phyloP scores from a whole-genome alignment of 1,140 invertebrate species.

The Cylas formicarius region DNA sequence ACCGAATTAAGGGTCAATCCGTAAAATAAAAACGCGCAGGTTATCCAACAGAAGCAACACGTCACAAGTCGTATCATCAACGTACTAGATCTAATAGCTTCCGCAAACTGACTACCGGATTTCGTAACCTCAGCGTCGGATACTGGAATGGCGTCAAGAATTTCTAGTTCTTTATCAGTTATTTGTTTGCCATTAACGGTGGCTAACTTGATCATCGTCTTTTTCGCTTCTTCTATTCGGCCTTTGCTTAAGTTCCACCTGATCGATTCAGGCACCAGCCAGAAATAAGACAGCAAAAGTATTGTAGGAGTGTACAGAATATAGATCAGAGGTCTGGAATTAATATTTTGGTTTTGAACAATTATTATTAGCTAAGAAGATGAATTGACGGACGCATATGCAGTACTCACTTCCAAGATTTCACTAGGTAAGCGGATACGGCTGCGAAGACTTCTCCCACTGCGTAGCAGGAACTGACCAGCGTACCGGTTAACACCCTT shows the following conservation, averaged over 20 bases:
- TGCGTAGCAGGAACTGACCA: constrained; percentile 64
- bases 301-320: constrained; percentile 30
- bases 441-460: constrained; percentile 67
- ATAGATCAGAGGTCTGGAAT: constrained; percentile 46
- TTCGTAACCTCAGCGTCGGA: constrained; percentile 8
- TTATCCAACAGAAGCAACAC: constrained; percentile 62
- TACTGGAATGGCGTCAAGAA: constrained; percentile 19
- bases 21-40: constrained; percentile 69
- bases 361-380: constrained; percentile 6
- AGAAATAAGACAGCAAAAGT: constrained; percentile 33
- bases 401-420: constrained; percentile 52
- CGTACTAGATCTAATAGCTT: constrained; percentile 50
- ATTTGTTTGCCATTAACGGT: constrained; percentile 56
- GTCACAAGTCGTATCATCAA: constrained; percentile 54
- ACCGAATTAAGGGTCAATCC: constrained; percentile 74
- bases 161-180: constrained; percentile 47
- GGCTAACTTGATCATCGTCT: constrained; percentile 39
- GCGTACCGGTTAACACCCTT: constrained; percentile 63
- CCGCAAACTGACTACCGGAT: constrained; percentile 33
- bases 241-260: constrained; percentile 47
- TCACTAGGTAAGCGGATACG: constrained; percentile 62
- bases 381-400: neutral
- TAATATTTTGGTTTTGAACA: neutral
- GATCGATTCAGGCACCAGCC: constrained; percentile 47
- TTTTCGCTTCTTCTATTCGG: constrained; percentile 45